phyloP scores from a whole-genome alignment of 2,797 vertebrate species.

The Melanotaenia boesemani region DNA sequence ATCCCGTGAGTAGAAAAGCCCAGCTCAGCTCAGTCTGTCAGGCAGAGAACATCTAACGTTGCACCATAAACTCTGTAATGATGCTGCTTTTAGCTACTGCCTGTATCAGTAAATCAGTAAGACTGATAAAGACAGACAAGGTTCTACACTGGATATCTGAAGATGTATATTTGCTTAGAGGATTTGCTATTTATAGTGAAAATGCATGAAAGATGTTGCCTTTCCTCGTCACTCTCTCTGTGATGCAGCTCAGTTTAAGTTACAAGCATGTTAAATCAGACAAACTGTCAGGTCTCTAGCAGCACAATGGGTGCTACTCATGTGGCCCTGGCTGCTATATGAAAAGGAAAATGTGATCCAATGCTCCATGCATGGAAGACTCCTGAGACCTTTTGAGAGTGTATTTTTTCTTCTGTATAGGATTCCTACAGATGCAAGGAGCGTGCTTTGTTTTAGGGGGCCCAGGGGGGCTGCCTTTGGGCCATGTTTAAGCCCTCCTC shows the following conservation, averaged over 20 bases:
- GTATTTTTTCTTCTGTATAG: slow-evolving; percentile 70
- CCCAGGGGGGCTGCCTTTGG: slow-evolving; percentile 49
- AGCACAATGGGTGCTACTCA: slow-evolving; percentile 78
- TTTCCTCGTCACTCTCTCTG: slow-evolving; percentile 51
- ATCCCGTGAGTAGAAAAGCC: slow-evolving; percentile 24
- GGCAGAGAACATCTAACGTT: slow-evolving; percentile 29
- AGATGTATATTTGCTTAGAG: slow-evolving; percentile 29
- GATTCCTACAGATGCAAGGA: slow-evolving; percentile 72
- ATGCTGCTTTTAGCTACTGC: slow-evolving; percentile 37
- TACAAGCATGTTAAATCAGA: slow-evolving; percentile 65
- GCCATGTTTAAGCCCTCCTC: slow-evolving; percentile 66
- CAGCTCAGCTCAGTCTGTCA: slow-evolving; percentile 27
- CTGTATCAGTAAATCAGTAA: slow-evolving; percentile 34
- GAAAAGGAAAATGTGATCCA: slow-evolving; percentile 81
- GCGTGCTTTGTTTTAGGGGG: slow-evolving; percentile 69
- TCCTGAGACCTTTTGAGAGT: slow-evolving; percentile 66
- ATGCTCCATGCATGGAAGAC: slow-evolving; percentile 65
- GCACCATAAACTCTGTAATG: slow-evolving; percentile 24
- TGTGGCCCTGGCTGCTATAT: slow-evolving; percentile 74
- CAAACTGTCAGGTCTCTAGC: slow-evolving; percentile 65
- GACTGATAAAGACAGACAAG: neutral
- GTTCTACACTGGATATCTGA: slow-evolving; percentile 10
- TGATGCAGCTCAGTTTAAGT: slow-evolving; percentile 73
- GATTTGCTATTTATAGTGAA: slow-evolving; percentile 38
- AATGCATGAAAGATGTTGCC: slow-evolving; percentile 70